Base-by-base conservation (phyloP, 2,797 vertebrate species). In the Dryobates pubescens region DNA sequence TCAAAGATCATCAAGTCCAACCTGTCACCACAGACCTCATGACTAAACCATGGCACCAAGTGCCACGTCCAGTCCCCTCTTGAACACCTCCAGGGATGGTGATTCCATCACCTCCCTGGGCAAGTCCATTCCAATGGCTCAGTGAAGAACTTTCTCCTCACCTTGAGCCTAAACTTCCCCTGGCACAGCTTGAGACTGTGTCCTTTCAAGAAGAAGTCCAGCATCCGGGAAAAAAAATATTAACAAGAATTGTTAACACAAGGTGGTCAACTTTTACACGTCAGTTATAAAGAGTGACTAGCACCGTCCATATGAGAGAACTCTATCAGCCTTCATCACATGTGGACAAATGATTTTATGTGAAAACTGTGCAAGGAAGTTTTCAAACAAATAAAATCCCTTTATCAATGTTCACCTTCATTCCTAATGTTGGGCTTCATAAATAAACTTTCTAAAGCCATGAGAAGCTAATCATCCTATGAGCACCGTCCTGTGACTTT, bases 251-350 rank as follows among this genome's bases (percentile, higher is more conserved):
- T 14, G n/a, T 68, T 92, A 94, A 69, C 20, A 75, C 58, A 88
- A 94, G 82, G n/a, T 43, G 17, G 17, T 85, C 82, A 94, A 95
- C 71, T 94, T 91, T 96, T 92, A 62, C 89, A 74, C 9, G 41
- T 4, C 41, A 89, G 88, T 34, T 80, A 57, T 26, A 36, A 36
- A 89, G 80, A 88, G 63, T 10, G 9, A 86, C 36, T 49, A 84
- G 88, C 80, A 71, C 51, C 71, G 83, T 61, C 43, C 67, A 84
- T 89, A 81, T 10, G 26, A 81, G 75, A 87, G 54, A 83, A 82
- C 96, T 86, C 49, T 79, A 85, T 86, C 92, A 94, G 54, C 54
- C 73, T 96, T 78, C 73, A 78, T 93, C 87, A 90, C 27, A 81
- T 29, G 47, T 9, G 34, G 64, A 76, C 36, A 90, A 88, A 80